A percentile compares a stretch with the other conserved stretches of the same genome.
These are phyloP conservation scores for Sebastiscus albofasciatus DNA, from an alignment of 2,797 vertebrate genomes.

Conservation along the genomic window DNA sequence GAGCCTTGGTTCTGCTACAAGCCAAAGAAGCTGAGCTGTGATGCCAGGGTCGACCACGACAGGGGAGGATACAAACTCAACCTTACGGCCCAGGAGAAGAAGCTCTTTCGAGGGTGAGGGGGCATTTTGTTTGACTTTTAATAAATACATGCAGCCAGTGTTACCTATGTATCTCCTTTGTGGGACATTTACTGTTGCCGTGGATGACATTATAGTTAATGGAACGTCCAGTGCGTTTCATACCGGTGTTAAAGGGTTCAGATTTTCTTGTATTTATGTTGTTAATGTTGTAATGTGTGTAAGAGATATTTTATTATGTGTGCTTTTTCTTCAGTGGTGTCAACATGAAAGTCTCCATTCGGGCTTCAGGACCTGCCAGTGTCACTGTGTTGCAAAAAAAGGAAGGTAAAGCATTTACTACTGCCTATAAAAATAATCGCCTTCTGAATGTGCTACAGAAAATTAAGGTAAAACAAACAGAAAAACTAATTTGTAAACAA, in stretches of 20 bases:
- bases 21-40: too few species aligned
- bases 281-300: not conserved
- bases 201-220: too few species aligned
- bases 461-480: not conserved
- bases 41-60: too few species aligned
- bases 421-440: not conserved
- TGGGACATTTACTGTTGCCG: too few species aligned
- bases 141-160: too few species aligned
- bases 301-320: not conserved
- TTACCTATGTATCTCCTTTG: not conserved
- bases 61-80: constrained; percentile 69
- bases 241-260: too few species aligned
- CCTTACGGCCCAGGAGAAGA: constrained; percentile 84
- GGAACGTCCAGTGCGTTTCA: too few species aligned
- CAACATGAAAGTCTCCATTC: not conserved
- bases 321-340: not conserved
- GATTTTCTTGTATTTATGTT: not conserved
- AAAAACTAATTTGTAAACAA: too few species aligned
- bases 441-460: not conserved
- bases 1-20: constrained; percentile 32
- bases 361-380: not conserved
- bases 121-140: too few species aligned
- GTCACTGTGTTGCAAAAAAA: not conserved
- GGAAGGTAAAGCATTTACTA: not conserved
- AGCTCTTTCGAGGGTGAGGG: constrained; percentile 87